Evolutionary conservation across 2,113 vertebrate genomes (phyloP), one percentile per base, ranked within the genome.

Genomic region (Myrmecobius fasciatus): DNA sequence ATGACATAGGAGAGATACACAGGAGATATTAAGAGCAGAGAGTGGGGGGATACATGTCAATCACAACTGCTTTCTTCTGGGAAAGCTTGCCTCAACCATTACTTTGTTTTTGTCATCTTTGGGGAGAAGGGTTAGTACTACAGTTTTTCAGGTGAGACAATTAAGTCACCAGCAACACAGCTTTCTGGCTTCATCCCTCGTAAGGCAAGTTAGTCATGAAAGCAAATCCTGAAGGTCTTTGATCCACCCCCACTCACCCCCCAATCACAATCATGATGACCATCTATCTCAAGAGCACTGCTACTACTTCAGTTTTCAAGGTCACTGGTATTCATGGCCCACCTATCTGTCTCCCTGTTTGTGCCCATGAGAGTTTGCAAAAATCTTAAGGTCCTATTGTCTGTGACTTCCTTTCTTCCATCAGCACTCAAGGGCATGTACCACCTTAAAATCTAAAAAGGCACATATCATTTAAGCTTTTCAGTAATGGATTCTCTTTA

Each of bases 401-500:
- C 93, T 97, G 94, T 92, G 95, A 94, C 93, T 97, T 97, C 92
- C 96, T 96, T 97, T 96, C 93, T 95, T 96, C 95, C 95, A 91
- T 95, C 93, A 97, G 94, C 95, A 96, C 95, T 97, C 97, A n/a
- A 24, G 95, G 92, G 91, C 94, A 97, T 95, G 91, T 94, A 4
- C 91, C 96, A 95, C 96, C 96, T 96, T 97, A 97, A 98, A 98
- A 97, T 95, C 96, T 98, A 96, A 96, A 94, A 96, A 96, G 96
- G 94, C 52, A 8, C 94, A 89, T 95, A 95, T 94, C 96, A 96
- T 98, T 97, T 97, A 97, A 97, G 10, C 96, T 97, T 97, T 96
- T 97, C 97, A 97, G 92, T 97, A 96, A 97, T 98, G 97, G 98
- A 97, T 96, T 98, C 97, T 94, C 97, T 97, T 98, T 97, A 93